A percentile compares a stretch with the other conserved stretches of the same genome.
Conservation (phyloP, 2,797 vertebrate species). For the Setipinna tenuifilis region DNA sequence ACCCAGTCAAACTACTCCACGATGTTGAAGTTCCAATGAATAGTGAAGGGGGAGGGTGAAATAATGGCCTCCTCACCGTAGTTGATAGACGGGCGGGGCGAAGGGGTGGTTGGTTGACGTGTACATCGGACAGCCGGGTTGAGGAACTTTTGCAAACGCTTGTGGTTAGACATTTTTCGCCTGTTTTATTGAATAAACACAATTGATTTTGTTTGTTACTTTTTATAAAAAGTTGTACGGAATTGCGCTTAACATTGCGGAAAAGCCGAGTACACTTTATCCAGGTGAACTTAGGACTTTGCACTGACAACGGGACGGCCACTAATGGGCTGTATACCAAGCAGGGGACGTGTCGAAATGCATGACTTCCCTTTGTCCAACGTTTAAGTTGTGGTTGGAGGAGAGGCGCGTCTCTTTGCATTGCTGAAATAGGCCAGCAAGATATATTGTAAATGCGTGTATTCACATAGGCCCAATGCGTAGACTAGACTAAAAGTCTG, state of each 20-base stretch:
- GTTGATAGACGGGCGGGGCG: slow-evolving; percentile 60
- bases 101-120: slow-evolving; percentile 78
- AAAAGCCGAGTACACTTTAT: background rate
- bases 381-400: background rate
- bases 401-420: background rate
- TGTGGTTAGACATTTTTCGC: background rate
- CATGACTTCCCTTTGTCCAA: background rate
- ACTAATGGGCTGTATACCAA: background rate
- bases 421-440: background rate
- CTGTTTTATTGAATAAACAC: background rate
- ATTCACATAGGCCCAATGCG: background rate
- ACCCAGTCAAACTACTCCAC: slow-evolving; percentile 58
- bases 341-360: background rate
- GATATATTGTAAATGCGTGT: background rate
- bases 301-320: slow-evolving; percentile 14
- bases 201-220: background rate
- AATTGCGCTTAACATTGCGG: background rate
- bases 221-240: background rate
- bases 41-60: slow-evolving; percentile 46
- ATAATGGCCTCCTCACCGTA: slow-evolving; percentile 49
- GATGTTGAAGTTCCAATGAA: slow-evolving; percentile 55
- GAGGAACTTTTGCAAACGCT: background rate
- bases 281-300: slow-evolving; percentile 42
- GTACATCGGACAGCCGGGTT: slow-evolving; percentile 68
- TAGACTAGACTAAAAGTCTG: no score